Percentiles rank a stretch among this genome's conserved stretches.
phyloP scores from a whole-genome alignment of 2,888 invertebrate genomes.

The Latrodectus elegans region DNA sequence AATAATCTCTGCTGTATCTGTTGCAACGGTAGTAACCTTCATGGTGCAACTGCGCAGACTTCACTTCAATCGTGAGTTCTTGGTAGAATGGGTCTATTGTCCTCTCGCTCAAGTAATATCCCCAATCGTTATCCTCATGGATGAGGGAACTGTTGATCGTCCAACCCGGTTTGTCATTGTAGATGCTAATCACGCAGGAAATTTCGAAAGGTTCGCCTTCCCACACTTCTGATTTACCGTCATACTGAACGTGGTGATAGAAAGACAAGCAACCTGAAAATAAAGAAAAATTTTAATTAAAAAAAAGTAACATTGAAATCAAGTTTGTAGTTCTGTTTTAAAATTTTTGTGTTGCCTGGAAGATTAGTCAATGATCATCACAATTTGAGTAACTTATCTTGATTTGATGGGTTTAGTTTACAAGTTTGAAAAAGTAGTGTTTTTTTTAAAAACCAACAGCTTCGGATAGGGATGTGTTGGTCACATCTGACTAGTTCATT shows the following conservation, averaged over 20 bases:
- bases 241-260: slow-evolving; percentile 28
- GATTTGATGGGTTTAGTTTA: no score
- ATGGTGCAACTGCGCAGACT: slow-evolving; percentile 46
- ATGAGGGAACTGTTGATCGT: slow-evolving; percentile 42
- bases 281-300: neutral
- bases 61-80: slow-evolving; percentile 22
- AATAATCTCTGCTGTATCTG: slow-evolving; percentile 58
- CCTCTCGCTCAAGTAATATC: slow-evolving; percentile 29
- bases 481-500: no score
- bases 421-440: no score
- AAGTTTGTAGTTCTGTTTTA: no score
- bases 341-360: no score
- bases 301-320: no score
- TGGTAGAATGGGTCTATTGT: slow-evolving; percentile 14
- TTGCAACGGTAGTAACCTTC: slow-evolving; percentile 60
- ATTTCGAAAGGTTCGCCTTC: slow-evolving; percentile 56
- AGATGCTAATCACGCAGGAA: slow-evolving; percentile 25
- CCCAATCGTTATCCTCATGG: slow-evolving; percentile 27
- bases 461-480: no score
- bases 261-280: slow-evolving; percentile 11
- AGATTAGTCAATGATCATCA: no score
- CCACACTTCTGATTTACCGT: slow-evolving; percentile 23
- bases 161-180: slow-evolving; percentile 28
- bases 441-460: no score
- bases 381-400: no score